phyloP scores from a whole-genome alignment of 2,888 invertebrate genomes.

The Globia sparganii region DNA sequence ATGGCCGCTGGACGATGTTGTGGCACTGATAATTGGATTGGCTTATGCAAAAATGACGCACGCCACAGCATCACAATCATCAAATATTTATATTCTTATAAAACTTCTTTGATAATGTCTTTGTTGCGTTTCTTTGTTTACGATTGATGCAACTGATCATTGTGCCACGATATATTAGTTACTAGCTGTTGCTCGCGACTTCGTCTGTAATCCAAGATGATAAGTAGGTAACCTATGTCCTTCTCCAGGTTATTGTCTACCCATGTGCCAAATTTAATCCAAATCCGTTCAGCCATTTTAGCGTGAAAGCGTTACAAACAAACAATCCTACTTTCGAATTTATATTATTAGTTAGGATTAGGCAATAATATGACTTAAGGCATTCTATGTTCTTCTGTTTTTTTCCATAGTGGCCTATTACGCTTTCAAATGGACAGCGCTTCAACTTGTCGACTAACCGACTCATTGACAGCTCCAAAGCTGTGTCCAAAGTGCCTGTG shows the following conservation, averaged over 20 bases:
- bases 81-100: slow-evolving; percentile 30
- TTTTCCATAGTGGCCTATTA: background rate
- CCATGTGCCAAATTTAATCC: no score
- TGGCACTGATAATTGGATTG: slow-evolving; percentile 86
- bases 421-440: background rate
- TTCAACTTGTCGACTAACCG: background rate
- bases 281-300: background rate
- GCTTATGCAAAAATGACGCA: slow-evolving; percentile 73
- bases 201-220: background rate
- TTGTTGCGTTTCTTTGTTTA: slow-evolving; percentile 46
- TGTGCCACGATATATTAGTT: background rate
- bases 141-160: slow-evolving; percentile 13
- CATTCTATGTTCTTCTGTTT: background rate
- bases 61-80: slow-evolving; percentile 44
- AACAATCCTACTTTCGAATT: background rate
- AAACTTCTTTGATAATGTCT: slow-evolving; percentile 23
- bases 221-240: background rate
- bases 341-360: background rate
- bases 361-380: background rate
- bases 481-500: background rate
- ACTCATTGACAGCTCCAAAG: background rate
- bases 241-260: no score
- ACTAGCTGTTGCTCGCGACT: background rate
- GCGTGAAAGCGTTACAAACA: background rate
- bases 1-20: slow-evolving; percentile 77